A percentile compares a stretch with the other conserved stretches of the same genome.
These are phyloP conservation scores for Limanda limanda DNA, from an alignment of 2,113 vertebrate species.

Conservation along the genomic window DNA sequence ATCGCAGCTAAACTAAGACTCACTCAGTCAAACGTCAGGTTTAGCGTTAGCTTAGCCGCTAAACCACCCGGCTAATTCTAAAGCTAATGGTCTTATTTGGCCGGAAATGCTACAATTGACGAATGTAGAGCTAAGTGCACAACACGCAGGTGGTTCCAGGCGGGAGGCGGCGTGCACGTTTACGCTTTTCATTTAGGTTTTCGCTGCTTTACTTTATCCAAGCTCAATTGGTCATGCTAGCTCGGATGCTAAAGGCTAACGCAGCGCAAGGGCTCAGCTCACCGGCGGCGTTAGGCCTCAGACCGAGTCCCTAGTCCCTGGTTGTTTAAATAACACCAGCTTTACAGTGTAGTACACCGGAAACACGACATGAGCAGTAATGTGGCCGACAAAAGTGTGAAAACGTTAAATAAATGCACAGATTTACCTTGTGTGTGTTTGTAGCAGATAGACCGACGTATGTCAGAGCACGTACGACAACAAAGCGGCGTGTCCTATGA, in stretches of 20 bases:
- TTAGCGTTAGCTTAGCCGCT: background rate
- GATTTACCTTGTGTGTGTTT: constrained; percentile 73
- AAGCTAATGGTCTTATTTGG: background rate
- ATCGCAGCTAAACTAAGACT: background rate
- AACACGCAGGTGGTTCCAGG: background rate
- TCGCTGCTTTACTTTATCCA: background rate
- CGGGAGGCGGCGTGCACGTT: background rate
- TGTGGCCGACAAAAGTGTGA: background rate
- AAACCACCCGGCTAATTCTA: background rate
- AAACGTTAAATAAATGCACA: background rate
- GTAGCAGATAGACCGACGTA: constrained; percentile 45
- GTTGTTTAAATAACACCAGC: background rate
- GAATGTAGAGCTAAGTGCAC: background rate
- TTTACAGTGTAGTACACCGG: fast-evolving
- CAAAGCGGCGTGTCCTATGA: constrained; percentile 69
- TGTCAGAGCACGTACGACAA: constrained; percentile 70
- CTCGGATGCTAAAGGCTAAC: constrained; percentile 48
- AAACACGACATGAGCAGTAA: fast-evolving
- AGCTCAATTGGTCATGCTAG: constrained; percentile 59
- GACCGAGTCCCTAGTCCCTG: background rate
- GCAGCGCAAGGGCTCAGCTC: constrained; percentile 22
- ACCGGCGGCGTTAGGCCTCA: constrained; percentile 61
- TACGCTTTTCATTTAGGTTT: background rate
- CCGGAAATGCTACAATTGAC: background rate
- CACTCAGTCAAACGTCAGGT: background rate